Base-by-base conservation (phyloP, 2,113 vertebrate species). In the Arenaria interpres region DNA sequence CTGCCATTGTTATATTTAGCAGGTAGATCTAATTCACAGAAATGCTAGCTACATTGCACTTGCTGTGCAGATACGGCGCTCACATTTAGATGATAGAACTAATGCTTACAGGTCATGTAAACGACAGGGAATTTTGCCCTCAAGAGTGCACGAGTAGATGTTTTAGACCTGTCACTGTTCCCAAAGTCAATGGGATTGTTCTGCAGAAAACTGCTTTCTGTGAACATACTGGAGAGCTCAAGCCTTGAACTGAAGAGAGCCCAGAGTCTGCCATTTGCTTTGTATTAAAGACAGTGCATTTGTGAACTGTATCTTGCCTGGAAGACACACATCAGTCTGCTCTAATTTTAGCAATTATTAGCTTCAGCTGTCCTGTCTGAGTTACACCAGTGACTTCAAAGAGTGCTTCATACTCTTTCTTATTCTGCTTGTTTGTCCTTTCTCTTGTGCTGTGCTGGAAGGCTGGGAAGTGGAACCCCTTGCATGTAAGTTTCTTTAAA, bases 401-500 rank as follows among this genome's bases (percentile, higher is more conserved):
- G 46, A 93, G 81, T 89, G 17, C 18, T 97, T 96, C 64, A 5
- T 96, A 57, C 59, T 90, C 72, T 98, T 64, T 98, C 97, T 98
- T 97, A 98, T 80, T 96, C 83, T 97, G 80, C 5, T 95, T 98
- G 62, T 98, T 97, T 98, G 71, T 98, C 97, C 95, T 98, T 98
- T 98, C 84, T 84, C 82, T 98, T 97, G 87, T 98, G 98, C 98
- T 97, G 32, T 93, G 94, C 95, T 93, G 96, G 97, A 98, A 99
- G 99, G 98, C 99, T 97, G 99, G 99, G 84, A 99, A 99, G 96
- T 99, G 99, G 99, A 99, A 99, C 98, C 99, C 99, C 80, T 99
- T 99, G 98, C 99, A 99, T 95, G 99, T 99, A 98, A 99, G 99
- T 99, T 96, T 76, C 83, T 95, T 93, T 73, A 53, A 21, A 50